Conservation (phyloP, 2,888 invertebrate species). For the Tetragonisca angustula region DNA sequence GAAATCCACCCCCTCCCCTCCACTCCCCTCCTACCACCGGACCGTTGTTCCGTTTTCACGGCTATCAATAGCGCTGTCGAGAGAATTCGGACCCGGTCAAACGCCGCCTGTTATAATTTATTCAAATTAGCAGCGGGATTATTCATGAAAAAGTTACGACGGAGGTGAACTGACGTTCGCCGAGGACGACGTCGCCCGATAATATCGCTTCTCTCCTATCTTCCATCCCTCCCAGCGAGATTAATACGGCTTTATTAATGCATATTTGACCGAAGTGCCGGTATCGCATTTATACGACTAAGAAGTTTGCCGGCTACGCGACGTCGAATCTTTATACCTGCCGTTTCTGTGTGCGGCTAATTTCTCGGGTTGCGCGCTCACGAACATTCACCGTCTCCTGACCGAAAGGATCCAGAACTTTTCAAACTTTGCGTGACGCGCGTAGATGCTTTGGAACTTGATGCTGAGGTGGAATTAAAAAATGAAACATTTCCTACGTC, state of each 20-base stretch:
- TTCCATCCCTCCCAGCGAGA: conserved; percentile 57
- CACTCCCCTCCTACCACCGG: not conserved
- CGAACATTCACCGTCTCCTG: no score
- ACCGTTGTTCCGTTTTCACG: conserved; percentile 76
- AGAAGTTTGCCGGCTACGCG: conserved; percentile 41
- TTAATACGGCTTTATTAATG: conserved; percentile 70
- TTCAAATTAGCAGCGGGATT: conserved; percentile 82
- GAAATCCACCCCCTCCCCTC: conserved; percentile 71
- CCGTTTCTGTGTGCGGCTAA: not conserved
- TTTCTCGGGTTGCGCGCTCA: not conserved
- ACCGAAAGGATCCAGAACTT: no score
- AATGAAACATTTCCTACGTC: no score
- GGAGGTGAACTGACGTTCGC: conserved; percentile 64
- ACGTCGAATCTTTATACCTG: conserved; percentile 25
- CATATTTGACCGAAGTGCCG: conserved; percentile 59
- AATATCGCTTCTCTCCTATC: conserved; percentile 66
- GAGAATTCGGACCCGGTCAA: conserved; percentile 80
- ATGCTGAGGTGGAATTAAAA: no score
- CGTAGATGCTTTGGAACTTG: no score
- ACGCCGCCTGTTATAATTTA: conserved; percentile 84
- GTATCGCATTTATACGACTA: conserved; percentile 56
- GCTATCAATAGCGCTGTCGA: conserved; percentile 78
- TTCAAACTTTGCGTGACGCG: no score
- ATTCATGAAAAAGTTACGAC: conserved; percentile 83
- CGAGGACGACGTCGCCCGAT: conserved; percentile 67